A percentile compares a stretch with the other conserved stretches of the same genome.
These are phyloP conservation scores for Sapayoa aenigma DNA, from an alignment of 2,113 vertebrate species.

Conservation along the genomic window DNA sequence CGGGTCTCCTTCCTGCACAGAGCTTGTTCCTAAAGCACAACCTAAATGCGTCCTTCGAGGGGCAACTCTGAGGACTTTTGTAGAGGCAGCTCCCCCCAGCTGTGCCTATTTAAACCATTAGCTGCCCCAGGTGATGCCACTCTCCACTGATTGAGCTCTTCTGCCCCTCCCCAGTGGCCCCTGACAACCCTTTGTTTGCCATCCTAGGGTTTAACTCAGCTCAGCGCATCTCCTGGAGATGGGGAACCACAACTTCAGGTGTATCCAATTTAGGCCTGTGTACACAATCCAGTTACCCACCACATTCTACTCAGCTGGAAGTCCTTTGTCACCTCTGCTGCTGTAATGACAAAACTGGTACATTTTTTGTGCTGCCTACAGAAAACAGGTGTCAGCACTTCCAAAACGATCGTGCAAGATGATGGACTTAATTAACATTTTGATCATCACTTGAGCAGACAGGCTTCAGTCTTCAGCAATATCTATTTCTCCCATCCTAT, in stretches of 20 bases:
- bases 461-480: neutral
- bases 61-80: rapidly evolving
- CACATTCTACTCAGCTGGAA: neutral
- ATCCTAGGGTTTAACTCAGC: neutral
- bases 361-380: neutral
- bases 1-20: too few species aligned
- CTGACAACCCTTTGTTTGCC: neutral
- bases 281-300: neutral
- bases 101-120: neutral
- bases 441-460: neutral
- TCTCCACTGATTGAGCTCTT: neutral
- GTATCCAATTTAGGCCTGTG: neutral
- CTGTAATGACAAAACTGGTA: neutral
- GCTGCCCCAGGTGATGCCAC: neutral
- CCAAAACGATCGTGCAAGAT: neutral
- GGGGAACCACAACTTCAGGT: neutral
- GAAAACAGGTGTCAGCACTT: neutral
- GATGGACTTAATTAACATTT: neutral
- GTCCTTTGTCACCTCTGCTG: neutral
- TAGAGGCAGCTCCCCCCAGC: rapidly evolving
- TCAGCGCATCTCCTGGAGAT: neutral
- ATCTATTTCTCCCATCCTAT: neutral
- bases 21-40: neutral
- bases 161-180: neutral
- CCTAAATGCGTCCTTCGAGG: neutral